Evolutionary conservation across 2,113 vertebrate species (phyloP).

Genomic region (Ophthalmolycus amberensis): DNA sequence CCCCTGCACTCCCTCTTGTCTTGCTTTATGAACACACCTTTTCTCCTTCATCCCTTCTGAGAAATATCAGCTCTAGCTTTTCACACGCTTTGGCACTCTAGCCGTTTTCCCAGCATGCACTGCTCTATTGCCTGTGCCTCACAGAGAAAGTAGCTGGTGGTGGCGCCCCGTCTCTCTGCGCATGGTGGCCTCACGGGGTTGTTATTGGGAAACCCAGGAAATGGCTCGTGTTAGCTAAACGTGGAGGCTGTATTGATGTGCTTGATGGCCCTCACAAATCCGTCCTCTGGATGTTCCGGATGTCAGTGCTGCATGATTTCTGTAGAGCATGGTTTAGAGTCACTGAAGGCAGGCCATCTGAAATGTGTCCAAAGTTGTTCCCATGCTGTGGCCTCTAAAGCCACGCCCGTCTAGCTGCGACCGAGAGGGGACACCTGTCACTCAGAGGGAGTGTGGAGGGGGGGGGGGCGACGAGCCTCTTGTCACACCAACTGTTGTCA

Average conservation of each 20-base stretch:
- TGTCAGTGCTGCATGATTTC: constrained; percentile 77
- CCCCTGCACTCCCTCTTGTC: constrained; percentile 64
- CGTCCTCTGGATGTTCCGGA: constrained; percentile 74
- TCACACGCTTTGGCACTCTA: constrained; percentile 77
- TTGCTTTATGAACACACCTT: constrained; percentile 55
- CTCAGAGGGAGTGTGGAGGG: constrained; percentile 54
- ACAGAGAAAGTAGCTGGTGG: constrained; percentile 73
- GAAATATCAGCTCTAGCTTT: constrained; percentile 56
- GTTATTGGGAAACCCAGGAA: constrained; percentile 55
- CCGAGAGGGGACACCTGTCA: constrained; percentile 47
- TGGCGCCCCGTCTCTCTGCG: constrained; percentile 76
- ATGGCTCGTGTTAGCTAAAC: constrained; percentile 56
- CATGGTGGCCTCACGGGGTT: constrained; percentile 78
- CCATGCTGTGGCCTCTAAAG: constrained; percentile 51
- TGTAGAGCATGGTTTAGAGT: constrained; percentile 76
- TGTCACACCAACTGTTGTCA: constrained; percentile 65
- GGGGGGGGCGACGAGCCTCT: constrained; percentile 33
- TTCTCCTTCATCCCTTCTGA: constrained; percentile 56
- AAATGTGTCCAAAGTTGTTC: constrained; percentile 47
- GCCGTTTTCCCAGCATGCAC: constrained; percentile 81
- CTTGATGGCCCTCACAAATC: constrained; percentile 73
- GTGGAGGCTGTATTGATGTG: constrained; percentile 73
- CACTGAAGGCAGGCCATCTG: constrained; percentile 38
- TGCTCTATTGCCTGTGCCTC: constrained; percentile 78
- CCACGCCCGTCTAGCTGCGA: constrained; percentile 35